Percentiles rank a stretch among this genome's conserved stretches.
Conservation (phyloP, 2,888 invertebrate species). For the Phyto melanocephala region DNA sequence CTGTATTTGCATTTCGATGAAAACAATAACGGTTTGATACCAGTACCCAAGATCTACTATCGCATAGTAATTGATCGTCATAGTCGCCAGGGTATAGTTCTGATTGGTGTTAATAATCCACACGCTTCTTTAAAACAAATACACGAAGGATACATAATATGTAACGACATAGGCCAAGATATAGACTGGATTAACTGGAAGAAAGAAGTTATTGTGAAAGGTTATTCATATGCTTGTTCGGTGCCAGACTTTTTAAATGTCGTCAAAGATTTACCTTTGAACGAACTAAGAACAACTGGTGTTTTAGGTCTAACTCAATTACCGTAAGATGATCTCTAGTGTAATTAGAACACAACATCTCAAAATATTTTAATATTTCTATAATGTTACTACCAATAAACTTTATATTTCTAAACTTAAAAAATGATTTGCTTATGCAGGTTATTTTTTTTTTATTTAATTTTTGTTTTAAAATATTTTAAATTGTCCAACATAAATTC, state of each 20-base stretch:
- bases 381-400: neutral
- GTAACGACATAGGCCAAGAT: constrained; percentile 71
- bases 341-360: no score
- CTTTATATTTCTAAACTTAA: neutral
- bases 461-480: neutral
- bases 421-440: neutral
- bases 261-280: constrained; percentile 70
- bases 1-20: constrained; percentile 76
- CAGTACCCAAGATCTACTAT: constrained; percentile 81
- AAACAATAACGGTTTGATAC: constrained; percentile 77
- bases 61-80: constrained; percentile 80
- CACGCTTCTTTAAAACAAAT: constrained; percentile 71
- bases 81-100: constrained; percentile 79
- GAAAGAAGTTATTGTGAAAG: constrained; percentile 69
- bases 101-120: constrained; percentile 80
- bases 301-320: neutral
- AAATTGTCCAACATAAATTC: neutral
- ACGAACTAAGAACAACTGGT: constrained; percentile 65
- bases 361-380: neutral
- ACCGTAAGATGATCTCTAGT: neutral
- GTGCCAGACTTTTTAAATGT: constrained; percentile 71
- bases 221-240: constrained; percentile 73
- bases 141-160: constrained; percentile 70
- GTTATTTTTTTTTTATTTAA: neutral
- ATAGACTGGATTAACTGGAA: constrained; percentile 73